Evolutionary conservation across 2,888 invertebrate species (phyloP).

Genomic region (Torymus texanus): DNA sequence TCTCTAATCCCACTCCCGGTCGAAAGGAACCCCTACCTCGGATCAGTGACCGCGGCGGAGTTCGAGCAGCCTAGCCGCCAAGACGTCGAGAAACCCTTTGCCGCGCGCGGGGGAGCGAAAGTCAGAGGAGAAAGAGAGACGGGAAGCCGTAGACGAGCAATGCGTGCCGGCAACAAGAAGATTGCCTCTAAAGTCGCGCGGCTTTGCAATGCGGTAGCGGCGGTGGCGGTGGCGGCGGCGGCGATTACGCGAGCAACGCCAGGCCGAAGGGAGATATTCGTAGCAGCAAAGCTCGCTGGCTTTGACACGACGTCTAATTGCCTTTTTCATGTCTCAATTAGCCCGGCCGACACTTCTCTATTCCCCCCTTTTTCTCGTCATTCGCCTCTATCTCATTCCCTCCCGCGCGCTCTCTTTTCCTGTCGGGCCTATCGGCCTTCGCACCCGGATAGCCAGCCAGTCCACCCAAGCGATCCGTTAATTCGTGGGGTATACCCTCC

Average conservation of each 20-base stretch:
- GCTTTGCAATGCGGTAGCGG: too few species aligned
- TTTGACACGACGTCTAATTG: conserved; percentile 45
- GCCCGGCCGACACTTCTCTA: not conserved
- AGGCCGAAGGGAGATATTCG: not conserved
- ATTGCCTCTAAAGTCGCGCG: not conserved
- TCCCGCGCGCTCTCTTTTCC: not conserved
- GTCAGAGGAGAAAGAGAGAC: not conserved
- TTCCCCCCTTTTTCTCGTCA: not conserved
- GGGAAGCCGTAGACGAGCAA: not conserved
- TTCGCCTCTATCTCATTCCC: not conserved
- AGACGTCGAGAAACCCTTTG: too few species aligned
- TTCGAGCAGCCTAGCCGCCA: too few species aligned
- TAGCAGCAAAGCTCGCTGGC: not conserved
- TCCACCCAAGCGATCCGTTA: not conserved
- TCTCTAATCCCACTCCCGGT: too few species aligned
- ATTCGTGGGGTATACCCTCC: not conserved
- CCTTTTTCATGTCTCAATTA: conserved; percentile 44
- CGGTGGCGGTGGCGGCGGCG: too few species aligned
- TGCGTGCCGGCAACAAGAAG: not conserved
- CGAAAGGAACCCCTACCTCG: too few species aligned
- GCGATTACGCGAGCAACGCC: too few species aligned
- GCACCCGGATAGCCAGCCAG: too few species aligned
- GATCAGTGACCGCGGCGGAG: too few species aligned
- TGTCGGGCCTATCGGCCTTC: too few species aligned
- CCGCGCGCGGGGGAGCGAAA: not conserved